Evolutionary conservation across 2,888 invertebrate genomes (phyloP).

Genomic region (Lasioglossum zephyrum): DNA sequence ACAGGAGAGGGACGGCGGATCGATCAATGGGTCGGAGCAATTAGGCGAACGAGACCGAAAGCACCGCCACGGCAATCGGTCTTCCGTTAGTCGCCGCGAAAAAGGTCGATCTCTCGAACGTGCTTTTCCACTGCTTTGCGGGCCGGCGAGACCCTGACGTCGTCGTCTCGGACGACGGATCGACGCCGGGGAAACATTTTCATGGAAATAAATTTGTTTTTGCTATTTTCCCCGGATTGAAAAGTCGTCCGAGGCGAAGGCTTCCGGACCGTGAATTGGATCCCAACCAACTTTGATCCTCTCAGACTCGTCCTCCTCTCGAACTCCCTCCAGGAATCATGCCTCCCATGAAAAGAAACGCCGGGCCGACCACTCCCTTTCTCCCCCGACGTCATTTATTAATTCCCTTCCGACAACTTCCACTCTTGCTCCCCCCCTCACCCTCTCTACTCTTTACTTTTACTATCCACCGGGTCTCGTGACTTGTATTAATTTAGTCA

Average conservation of each 20-base stretch:
- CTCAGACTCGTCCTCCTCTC: conserved; percentile 53
- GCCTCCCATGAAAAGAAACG: conserved; percentile 66
- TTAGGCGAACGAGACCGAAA: conserved; percentile 46
- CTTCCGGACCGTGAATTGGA: conserved; percentile 73
- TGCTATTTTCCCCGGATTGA: conserved; percentile 65
- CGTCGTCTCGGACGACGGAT: conserved; percentile 21
- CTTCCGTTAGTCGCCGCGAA: conserved; percentile 8
- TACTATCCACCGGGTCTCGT: conserved; percentile 14
- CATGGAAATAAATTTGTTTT: conserved; percentile 74
- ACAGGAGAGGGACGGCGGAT: neutral
- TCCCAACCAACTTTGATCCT: conserved; percentile 69
- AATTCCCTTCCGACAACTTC: conserved; percentile 62
- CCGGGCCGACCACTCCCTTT: conserved; percentile 23
- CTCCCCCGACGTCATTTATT: conserved; percentile 66
- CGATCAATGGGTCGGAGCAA: conserved; percentile 31
- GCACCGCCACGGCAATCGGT: neutral
- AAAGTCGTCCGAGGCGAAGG: conserved; percentile 53
- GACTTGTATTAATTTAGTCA: conserved; percentile 46
- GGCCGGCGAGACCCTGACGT: neutral
- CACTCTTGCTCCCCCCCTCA: conserved; percentile 24
- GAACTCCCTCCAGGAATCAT: conserved; percentile 62
- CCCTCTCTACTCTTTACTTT: conserved; percentile 5
- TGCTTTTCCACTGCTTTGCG: neutral
- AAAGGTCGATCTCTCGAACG: conserved; percentile 36
- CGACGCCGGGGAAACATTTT: conserved; percentile 62